These are phyloP conservation scores for Phortica magna DNA, from an alignment of 2,888 invertebrate genomes.

Conservation along the genomic window DNA sequence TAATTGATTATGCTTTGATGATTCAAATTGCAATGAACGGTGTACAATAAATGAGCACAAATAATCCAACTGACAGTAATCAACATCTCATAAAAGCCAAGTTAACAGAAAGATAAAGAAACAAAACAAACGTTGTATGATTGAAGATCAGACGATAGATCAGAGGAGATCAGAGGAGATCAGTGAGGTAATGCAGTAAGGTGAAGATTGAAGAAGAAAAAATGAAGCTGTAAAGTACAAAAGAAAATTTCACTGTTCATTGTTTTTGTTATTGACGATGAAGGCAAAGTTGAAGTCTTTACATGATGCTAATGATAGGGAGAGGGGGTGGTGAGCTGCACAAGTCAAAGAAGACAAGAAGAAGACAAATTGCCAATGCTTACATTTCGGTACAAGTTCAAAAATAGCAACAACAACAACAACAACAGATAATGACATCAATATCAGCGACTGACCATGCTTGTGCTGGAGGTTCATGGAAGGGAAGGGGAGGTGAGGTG, in stretches of 20 bases:
- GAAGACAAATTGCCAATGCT: conserved; percentile 13
- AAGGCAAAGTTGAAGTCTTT: not conserved
- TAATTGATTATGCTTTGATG: too few relatives aligned
- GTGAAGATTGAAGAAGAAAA: not conserved
- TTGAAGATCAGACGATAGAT: too few relatives aligned
- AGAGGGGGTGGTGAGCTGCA: not conserved
- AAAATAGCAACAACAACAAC: not conserved
- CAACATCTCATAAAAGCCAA: too few relatives aligned
- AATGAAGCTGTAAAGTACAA: not conserved
- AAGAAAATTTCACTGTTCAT: not conserved
- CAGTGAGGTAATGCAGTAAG: too few relatives aligned
- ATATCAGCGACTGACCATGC: too few relatives aligned
- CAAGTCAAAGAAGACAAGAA: not conserved
- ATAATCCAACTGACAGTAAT: too few relatives aligned
- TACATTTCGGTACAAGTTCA: not conserved
- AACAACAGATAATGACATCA: not conserved
- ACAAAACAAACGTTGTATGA: too few relatives aligned
- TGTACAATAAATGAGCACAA: too few relatives aligned
- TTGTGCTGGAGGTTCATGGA: not conserved
- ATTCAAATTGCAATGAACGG: too few relatives aligned
- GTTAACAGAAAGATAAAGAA: too few relatives aligned
- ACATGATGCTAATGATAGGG: not conserved
- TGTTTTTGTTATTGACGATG: not conserved
- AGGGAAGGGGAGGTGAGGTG: not conserved
- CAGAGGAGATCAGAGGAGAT: too few relatives aligned